phyloP scores from a whole-genome alignment of 1,140 invertebrate species.

The Temnothorax nylanderi region DNA sequence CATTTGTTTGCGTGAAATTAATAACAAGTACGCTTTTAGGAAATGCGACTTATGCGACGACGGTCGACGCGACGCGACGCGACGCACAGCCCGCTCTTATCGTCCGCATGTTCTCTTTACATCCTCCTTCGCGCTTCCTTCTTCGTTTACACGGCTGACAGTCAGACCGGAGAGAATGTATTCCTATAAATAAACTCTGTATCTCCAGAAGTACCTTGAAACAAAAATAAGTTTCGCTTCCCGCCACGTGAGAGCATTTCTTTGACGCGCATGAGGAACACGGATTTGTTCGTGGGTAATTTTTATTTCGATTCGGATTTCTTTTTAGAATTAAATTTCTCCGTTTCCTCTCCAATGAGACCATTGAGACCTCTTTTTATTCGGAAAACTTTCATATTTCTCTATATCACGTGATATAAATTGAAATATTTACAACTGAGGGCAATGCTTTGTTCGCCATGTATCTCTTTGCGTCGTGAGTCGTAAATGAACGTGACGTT shows the following conservation, averaged over 20 bases:
- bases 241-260: slow-evolving; percentile 52
- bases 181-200: slow-evolving; percentile 79
- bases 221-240: slow-evolving; percentile 77
- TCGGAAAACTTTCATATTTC: not conserved
- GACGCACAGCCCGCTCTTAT: not conserved
- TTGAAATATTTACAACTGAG: not conserved
- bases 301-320: not conserved
- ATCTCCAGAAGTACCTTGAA: slow-evolving; percentile 74
- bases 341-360: too few species aligned
- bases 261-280: slow-evolving; percentile 29
- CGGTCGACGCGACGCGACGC: not conserved
- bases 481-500: not conserved
- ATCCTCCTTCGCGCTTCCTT: slow-evolving; percentile 48
- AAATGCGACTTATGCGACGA: not conserved
- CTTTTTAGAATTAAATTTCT: not conserved
- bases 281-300: not conserved
- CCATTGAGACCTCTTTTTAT: not conserved
- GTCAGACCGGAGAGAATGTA: slow-evolving; percentile 66
- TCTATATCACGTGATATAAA: not conserved
- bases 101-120: slow-evolving; percentile 2
- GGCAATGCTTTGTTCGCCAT: not conserved
- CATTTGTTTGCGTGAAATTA: not conserved
- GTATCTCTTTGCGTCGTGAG: not conserved
- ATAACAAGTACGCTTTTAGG: not conserved
- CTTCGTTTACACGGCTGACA: slow-evolving; percentile 68